Evolutionary conservation across 2,113 vertebrate genomes (phyloP).

Genomic region (Alexandromys fortis): DNA sequence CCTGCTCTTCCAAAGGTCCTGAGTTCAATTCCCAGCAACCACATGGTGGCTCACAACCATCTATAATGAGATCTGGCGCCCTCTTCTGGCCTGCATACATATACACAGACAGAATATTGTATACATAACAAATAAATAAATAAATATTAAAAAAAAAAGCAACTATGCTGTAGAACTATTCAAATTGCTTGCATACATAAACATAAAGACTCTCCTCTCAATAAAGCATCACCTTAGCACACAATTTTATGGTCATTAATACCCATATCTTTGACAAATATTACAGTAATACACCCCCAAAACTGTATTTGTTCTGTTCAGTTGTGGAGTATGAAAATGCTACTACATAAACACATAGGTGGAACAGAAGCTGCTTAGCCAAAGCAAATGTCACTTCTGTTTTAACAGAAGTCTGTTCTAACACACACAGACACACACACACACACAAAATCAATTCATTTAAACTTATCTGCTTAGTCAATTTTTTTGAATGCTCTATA

Average conservation of each 20-base stretch:
- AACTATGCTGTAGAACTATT: background rate
- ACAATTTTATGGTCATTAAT: constrained; percentile 32
- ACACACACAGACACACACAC: constrained; percentile 23
- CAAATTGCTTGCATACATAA: background rate
- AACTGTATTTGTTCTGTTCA: constrained; percentile 56
- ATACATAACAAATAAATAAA: too few relatives aligned
- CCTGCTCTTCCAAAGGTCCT: too few relatives aligned
- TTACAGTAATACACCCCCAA: background rate
- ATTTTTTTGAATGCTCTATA: constrained; percentile 49
- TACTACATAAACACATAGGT: constrained; percentile 72
- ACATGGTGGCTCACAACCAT: too few relatives aligned
- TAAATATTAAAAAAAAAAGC: too few relatives aligned
- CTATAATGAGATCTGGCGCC: too few relatives aligned
- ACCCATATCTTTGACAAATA: constrained; percentile 52
- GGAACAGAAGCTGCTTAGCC: constrained; percentile 76
- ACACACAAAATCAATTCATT: constrained; percentile 73
- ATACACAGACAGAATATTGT: too few relatives aligned
- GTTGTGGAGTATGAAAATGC: constrained; percentile 72
- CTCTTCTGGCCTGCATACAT: too few relatives aligned
- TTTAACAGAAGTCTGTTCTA: constrained; percentile 76
- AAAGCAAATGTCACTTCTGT: constrained; percentile 79
- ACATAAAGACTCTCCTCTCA: background rate
- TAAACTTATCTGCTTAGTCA: constrained; percentile 63
- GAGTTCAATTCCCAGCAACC: too few relatives aligned
- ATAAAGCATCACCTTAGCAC: constrained; percentile 29